Conservation (phyloP, 2,888 invertebrate species). For the Xylocampa areola region DNA sequence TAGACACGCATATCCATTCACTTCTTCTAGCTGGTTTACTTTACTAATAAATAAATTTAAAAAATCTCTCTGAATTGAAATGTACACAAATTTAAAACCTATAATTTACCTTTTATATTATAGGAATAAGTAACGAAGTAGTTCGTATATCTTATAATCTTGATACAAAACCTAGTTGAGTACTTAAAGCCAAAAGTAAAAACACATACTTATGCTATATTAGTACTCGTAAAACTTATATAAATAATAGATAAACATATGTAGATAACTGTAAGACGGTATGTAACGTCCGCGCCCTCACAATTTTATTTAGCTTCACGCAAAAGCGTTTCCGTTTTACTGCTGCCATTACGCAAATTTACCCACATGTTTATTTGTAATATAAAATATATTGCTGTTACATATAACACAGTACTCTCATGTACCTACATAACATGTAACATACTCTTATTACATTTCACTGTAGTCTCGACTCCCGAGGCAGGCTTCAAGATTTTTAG, state of each 20-base stretch:
- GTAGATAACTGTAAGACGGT: constrained; percentile 26
- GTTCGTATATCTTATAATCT: too few relatives aligned
- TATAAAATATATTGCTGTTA: constrained; percentile 83
- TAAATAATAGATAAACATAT: constrained; percentile 3
- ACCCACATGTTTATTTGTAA: constrained; percentile 88
- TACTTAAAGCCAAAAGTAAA: too few relatives aligned
- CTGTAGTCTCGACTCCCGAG: constrained; percentile 22
- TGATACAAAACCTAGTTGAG: too few relatives aligned
- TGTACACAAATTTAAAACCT: too few relatives aligned
- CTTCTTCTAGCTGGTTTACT: too few relatives aligned
- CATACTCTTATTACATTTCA: constrained; percentile 40
- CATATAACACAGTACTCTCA: constrained; percentile 66
- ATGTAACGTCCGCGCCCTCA: constrained; percentile 32
- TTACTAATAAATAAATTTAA: too few relatives aligned
- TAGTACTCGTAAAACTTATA: not conserved
- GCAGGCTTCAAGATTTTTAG: constrained; percentile 39
- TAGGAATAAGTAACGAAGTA: too few relatives aligned
- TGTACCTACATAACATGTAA: constrained; percentile 49
- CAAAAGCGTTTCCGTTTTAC: constrained; percentile 76
- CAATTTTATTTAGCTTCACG: constrained; percentile 58
- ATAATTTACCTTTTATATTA: too few relatives aligned
- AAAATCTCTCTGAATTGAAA: too few relatives aligned
- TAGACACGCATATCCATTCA: too few relatives aligned
- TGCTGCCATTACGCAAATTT: constrained; percentile 87
- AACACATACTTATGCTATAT: constrained; percentile 1